Evolutionary conservation across 2,113 vertebrate species (phyloP), one percentile per base, ranked within the genome.

Genomic region (Cebus imitator): DNA sequence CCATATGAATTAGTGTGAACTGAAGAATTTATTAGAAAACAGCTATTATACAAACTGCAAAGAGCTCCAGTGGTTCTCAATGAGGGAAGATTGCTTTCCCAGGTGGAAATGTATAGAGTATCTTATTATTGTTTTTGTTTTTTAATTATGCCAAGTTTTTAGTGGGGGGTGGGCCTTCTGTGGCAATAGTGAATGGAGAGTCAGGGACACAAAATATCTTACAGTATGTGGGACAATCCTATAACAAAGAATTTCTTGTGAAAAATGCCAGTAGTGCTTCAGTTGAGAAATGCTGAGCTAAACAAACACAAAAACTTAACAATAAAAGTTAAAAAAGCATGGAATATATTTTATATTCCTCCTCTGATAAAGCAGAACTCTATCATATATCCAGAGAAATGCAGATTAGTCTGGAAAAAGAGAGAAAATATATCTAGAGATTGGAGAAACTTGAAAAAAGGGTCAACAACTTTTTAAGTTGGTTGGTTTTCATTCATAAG

Each of bases 401-500:
- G 23, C 25, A 94, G 25, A 85, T 57, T 87, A 43, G 16, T 78
- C 78, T 81, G 32, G 21, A 87, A 68, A 75, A 72, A 61, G 37
- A 80, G 25, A 84, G 14, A 50, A 61, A 80, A 85, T 10, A 17
- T 12, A 84, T 32, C n/a, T 80, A 37, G 45, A 58, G 20, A 23
- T 30, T 78, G 57, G 75, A 89, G 18, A 37, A 88, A 89, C 79
- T 52, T 92, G 37, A 83, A 6, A 84, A 40, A 94, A 78, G 90
- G 73, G 16, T 55, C 66, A 45, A 1, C 58, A 79, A 64, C 43
- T 76, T 78, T 14, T 94, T 75, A 83, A 37, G 5, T 87, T 93
- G 73, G 72, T 87, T 93, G 68, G 64, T 43, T 91, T 96, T 85
- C 85, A 48, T 64, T 64, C 68, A 91, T 25, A 76, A 32, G 76